Percentiles rank a stretch among this genome's conserved stretches.
These are phyloP conservation scores for Petrolisthes manimaculis DNA, from an alignment of 2,888 invertebrate genomes.

Conservation along the genomic window DNA sequence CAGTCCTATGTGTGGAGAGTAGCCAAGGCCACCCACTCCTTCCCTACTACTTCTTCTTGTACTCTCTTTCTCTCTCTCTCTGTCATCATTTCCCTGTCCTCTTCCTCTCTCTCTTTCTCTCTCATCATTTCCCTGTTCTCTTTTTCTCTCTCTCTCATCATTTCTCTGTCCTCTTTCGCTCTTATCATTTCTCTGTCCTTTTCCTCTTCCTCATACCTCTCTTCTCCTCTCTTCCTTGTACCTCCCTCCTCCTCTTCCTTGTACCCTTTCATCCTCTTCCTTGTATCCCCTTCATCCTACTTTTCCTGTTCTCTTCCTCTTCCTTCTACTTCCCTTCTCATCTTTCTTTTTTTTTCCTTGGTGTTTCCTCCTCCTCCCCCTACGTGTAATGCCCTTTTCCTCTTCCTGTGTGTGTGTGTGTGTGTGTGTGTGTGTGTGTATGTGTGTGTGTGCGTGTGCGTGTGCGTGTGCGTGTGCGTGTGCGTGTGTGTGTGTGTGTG, in stretches of 20 bases:
- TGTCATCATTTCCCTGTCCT: neutral
- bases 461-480: no score
- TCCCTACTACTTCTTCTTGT: neutral
- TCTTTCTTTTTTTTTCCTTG: no score
- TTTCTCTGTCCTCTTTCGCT: neutral
- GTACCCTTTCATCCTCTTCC: neutral
- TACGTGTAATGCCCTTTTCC: no score
- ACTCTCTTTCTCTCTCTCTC: neutral
- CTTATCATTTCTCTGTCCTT: neutral
- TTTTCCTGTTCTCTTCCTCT: neutral
- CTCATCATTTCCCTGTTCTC: neutral
- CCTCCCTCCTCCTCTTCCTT: neutral
- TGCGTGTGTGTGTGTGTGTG: no score
- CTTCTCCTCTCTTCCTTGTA: neutral
- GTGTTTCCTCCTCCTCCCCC: no score
- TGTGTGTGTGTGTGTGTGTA: no score
- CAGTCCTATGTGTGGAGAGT: no score
- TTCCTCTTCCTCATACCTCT: neutral
- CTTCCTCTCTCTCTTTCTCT: neutral
- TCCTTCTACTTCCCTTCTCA: neutral
- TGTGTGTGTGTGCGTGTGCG: no score
- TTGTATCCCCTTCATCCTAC: neutral
- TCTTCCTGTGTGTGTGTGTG: no score
- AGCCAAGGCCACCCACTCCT: no score
- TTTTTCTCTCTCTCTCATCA: neutral